phyloP scores from a whole-genome alignment of 2,113 vertebrate genomes.

The Felis catus region DNA sequence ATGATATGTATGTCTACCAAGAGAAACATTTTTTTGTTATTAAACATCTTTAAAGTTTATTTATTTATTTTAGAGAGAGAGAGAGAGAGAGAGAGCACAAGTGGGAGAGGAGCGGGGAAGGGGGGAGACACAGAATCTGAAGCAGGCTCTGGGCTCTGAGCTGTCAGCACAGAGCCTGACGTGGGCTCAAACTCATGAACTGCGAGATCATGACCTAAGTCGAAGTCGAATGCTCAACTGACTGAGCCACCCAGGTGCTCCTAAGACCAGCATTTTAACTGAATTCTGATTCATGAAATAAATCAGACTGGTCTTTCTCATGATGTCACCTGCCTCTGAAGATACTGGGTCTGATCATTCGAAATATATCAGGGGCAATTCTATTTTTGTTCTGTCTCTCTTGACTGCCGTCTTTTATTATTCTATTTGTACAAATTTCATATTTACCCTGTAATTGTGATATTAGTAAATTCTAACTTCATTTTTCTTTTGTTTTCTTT shows the following conservation, averaged over 20 bases:
- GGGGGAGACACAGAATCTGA: too few relatives aligned
- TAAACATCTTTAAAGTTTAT: too few relatives aligned
- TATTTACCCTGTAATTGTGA: neutral
- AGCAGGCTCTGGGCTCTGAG: too few relatives aligned
- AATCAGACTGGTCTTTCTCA: rapidly evolving
- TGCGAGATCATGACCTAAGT: too few relatives aligned
- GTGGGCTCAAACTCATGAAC: too few relatives aligned
- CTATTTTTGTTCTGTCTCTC: neutral
- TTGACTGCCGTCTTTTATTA: neutral
- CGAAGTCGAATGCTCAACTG: too few relatives aligned
- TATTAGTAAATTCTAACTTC: neutral
- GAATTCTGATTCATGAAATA: neutral
- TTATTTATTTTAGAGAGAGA: too few relatives aligned
- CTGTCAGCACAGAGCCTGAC: too few relatives aligned
- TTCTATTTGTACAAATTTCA: neutral
- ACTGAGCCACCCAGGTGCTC: too few relatives aligned
- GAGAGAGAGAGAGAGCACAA: too few relatives aligned
- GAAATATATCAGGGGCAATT: neutral
- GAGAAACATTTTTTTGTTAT: neutral
- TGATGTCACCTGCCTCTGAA: neutral
- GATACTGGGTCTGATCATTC: neutral
- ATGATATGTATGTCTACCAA: neutral
- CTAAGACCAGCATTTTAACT: neutral
- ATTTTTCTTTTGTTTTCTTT: neutral
- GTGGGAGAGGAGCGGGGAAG: too few relatives aligned